These are phyloP conservation scores for Brachyistius frenatus DNA, from an alignment of 2,113 vertebrate species.

Conservation along the genomic window DNA sequence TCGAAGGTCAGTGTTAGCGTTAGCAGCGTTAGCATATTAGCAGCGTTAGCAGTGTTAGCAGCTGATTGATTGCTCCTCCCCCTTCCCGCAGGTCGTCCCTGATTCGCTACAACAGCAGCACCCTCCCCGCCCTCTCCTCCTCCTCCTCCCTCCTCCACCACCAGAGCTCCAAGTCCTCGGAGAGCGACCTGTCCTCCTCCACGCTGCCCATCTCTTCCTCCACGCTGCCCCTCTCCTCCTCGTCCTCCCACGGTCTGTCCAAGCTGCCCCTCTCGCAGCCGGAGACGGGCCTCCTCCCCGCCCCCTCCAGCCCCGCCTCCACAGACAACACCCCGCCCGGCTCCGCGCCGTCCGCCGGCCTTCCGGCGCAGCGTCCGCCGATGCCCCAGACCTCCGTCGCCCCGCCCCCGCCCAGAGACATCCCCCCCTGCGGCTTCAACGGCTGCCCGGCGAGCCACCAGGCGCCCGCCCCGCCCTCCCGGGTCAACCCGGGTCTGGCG, in stretches of 20 bases:
- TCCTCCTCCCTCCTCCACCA: constrained; percentile 66
- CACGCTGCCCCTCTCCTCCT: constrained; percentile 61
- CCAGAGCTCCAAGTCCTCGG: constrained; percentile 79
- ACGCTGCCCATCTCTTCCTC: constrained; percentile 68
- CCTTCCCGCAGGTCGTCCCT: constrained; percentile 71
- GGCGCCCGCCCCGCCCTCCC: constrained; percentile 35
- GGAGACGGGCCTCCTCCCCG: constrained; percentile 57
- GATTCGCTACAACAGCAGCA: constrained; percentile 81
- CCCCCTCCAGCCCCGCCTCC: constrained; percentile 24
- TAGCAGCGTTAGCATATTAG: constrained; percentile 40
- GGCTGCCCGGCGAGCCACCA: constrained; percentile 77
- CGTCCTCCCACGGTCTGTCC: constrained; percentile 55
- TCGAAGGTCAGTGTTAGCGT: constrained; percentile 56
- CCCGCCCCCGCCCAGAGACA: constrained; percentile 57
- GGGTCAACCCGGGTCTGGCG: constrained; percentile 51
- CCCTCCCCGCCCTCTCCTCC: constrained; percentile 72
- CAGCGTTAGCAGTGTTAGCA: neutral
- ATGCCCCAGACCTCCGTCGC: constrained; percentile 63
- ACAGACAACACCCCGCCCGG: constrained; percentile 29
- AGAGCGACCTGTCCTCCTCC: constrained; percentile 77
- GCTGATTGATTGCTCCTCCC: neutral
- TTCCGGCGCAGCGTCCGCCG: constrained; percentile 42
- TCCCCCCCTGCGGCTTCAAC: constrained; percentile 76
- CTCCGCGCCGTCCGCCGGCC: constrained; percentile 48
- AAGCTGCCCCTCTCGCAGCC: constrained; percentile 64